phyloP scores from a whole-genome alignment of 2,888 invertebrate species.

The Limulus polyphemus region DNA sequence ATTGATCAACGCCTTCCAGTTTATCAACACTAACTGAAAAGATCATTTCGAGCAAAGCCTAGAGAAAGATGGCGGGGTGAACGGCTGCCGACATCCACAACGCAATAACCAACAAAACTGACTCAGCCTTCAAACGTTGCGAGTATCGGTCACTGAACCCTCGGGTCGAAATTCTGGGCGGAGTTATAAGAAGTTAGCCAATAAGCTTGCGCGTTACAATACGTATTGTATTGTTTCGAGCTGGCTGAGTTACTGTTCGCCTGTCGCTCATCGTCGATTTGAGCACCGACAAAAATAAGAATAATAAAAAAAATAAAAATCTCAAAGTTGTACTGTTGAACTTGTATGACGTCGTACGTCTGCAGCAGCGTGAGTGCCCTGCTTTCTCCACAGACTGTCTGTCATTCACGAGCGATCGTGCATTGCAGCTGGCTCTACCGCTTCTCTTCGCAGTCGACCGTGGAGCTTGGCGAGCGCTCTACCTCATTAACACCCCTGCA shows the following conservation, averaged over 20 bases:
- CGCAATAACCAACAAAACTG: background rate
- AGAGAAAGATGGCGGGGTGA: background rate
- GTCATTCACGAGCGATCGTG: constrained; percentile 13
- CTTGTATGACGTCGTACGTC: background rate
- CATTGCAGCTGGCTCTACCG: background rate
- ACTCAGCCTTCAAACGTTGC: constrained; percentile 1
- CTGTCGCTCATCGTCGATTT: background rate
- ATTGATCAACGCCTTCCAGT: too few species aligned
- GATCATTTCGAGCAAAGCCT: too few species aligned
- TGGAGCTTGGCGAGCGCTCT: constrained; percentile 3
- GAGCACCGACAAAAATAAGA: background rate
- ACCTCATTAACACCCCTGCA: constrained; percentile 13
- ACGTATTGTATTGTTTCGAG: too few species aligned
- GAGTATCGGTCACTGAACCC: constrained; percentile 2
- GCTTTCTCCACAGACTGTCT: background rate
- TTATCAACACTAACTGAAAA: too few species aligned
- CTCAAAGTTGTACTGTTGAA: background rate
- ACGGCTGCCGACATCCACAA: background rate
- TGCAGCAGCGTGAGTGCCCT: background rate
- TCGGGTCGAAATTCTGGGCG: background rate
- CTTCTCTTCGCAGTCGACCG: too few species aligned
- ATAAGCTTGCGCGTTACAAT: too few species aligned
- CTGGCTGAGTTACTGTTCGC: background rate
- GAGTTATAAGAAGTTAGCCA: too few species aligned
- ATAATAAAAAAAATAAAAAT: background rate